A percentile compares a stretch with the other conserved stretches of the same genome.
Evolutionary conservation across 2,797 vertebrate species (phyloP).

Genomic region (Agapornis canus): DNA sequence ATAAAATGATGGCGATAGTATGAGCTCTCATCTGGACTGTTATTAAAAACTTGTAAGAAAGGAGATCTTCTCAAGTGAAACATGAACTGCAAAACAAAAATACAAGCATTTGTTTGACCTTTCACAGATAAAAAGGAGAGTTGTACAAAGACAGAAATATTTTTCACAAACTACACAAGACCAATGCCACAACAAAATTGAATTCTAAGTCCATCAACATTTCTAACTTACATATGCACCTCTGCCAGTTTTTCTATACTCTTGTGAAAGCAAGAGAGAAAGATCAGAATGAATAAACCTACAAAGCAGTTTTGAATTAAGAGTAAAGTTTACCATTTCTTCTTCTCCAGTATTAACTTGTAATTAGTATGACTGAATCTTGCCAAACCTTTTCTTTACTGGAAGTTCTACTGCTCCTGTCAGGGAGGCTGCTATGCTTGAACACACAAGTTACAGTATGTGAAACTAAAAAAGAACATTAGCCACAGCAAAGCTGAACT

Average conservation of each 20-base stretch:
- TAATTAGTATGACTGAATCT: neutral
- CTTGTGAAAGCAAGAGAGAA: neutral
- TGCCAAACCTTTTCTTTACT: neutral
- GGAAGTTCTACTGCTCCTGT: neutral
- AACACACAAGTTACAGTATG: neutral
- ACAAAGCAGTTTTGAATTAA: neutral
- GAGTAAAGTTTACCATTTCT: neutral
- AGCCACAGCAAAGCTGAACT: neutral
- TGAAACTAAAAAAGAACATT: neutral
- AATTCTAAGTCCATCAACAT: neutral
- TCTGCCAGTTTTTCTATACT: neutral
- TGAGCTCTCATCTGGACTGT: conserved; percentile 96
- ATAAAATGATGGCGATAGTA: conserved; percentile 97
- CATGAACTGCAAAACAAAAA: conserved; percentile 89
- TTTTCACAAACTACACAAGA: neutral
- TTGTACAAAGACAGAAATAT: neutral
- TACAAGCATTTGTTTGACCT: neutral
- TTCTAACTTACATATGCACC: neutral
- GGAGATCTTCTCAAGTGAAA: conserved; percentile 97
- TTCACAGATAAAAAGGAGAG: neutral
- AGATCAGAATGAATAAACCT: neutral
- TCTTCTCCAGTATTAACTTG: neutral
- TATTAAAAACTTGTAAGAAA: conserved; percentile 98
- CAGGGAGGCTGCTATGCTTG: neutral
- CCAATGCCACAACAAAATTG: neutral